Evolutionary conservation across 1,140 invertebrate species (phyloP).

Genomic region (Panagrolaimus sp.): DNA sequence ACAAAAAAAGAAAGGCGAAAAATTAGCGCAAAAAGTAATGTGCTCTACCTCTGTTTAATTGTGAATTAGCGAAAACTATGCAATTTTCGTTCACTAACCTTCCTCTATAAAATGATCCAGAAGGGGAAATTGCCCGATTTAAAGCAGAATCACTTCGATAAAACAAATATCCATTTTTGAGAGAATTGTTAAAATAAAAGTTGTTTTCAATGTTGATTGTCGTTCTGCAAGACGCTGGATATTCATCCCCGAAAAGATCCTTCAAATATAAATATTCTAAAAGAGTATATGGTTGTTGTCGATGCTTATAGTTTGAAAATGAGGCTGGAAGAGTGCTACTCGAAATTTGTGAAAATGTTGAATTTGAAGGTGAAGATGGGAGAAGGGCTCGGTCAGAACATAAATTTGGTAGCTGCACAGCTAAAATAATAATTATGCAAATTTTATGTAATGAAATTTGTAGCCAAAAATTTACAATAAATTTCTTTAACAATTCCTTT

Average conservation of each 20-base stretch:
- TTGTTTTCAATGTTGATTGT: no score
- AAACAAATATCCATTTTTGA: not conserved
- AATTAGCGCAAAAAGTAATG: no score
- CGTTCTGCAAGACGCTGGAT: not conserved
- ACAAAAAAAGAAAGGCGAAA: no score
- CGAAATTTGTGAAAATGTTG: not conserved
- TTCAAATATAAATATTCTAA: constrained; percentile 8
- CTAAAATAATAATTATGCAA: not conserved
- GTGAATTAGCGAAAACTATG: no score
- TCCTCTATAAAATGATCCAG: not conserved
- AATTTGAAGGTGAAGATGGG: not conserved
- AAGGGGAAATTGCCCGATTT: not conserved
- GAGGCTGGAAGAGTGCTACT: not conserved
- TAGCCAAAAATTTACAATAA: not conserved
- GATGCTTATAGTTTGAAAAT: not conserved
- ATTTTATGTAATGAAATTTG: no score
- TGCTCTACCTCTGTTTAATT: no score
- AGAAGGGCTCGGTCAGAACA: not conserved
- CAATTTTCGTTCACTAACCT: no score
- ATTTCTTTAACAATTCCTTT: constrained; percentile 8
- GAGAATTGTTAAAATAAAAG: no score
- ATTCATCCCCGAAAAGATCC: constrained; percentile 6
- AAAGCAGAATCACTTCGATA: constrained; percentile 5
- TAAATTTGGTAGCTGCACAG: constrained; percentile 1
- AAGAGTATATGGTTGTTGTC: not conserved